These are phyloP conservation scores for Borostomias antarcticus DNA, from an alignment of 2,797 vertebrate species.

Conservation along the genomic window DNA sequence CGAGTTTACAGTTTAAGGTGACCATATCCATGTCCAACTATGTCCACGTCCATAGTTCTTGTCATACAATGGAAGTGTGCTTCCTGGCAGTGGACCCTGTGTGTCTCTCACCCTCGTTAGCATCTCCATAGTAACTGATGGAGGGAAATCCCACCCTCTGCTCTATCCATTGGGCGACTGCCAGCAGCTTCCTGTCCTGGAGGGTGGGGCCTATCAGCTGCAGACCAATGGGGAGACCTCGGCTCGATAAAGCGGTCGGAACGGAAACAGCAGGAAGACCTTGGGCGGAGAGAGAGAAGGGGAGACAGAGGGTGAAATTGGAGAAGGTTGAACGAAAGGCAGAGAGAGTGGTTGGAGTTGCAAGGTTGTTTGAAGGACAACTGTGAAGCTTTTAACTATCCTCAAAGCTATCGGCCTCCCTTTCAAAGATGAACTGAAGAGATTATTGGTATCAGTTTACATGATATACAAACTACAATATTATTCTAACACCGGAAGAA, in stretches of 20 bases:
- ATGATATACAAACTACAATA: no score
- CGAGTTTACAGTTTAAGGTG: no score
- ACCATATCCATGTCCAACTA: no score
- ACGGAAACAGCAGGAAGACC: conserved; percentile 90
- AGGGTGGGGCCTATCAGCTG: conserved; percentile 89
- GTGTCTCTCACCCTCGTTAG: neutral
- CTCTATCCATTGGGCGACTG: conserved; percentile 90
- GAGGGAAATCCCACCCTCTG: conserved; percentile 86
- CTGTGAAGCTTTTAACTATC: conserved; percentile 18
- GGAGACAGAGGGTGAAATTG: conserved; percentile 1
- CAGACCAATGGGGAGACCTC: conserved; percentile 89
- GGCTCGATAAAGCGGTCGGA: conserved; percentile 84
- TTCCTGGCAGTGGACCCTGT: conserved; percentile 16
- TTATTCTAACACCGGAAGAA: no score
- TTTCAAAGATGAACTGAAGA: no score
- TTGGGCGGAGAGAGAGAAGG: conserved; percentile 47
- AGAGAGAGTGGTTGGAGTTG: conserved; percentile 6
- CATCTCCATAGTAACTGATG: conserved; percentile 68
- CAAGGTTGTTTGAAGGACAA: conserved; percentile 10
- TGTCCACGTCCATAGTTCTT: neutral
- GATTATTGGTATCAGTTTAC: no score
- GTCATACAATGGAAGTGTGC: conserved; percentile 38
- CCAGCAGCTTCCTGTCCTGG: conserved; percentile 86
- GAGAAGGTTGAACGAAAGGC: neutral
- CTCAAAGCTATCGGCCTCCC: conserved; percentile 10